Base-by-base conservation (phyloP, 2,888 invertebrate genomes). In the Ariolimax columbianus region DNA sequence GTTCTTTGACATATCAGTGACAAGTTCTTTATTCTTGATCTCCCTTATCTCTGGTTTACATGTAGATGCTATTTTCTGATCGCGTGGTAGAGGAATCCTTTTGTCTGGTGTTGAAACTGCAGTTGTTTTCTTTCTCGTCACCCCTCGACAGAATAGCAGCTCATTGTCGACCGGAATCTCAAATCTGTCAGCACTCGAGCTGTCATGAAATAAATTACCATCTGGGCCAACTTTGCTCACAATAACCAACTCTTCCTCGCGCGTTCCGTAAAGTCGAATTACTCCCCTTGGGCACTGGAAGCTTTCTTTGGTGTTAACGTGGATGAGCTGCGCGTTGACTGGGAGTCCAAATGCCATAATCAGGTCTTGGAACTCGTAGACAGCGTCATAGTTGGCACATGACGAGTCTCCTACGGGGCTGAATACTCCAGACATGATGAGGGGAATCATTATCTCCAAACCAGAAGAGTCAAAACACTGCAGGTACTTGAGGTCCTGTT, bases 351-450 rank as follows among this genome's bases (percentile, higher is more conserved):
- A 92, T 1, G 92, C 91, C 87, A 89, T 89, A 55, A 92, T 90
- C 30, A 92, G 87, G 86, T 92, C 92, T 81, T 91, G 90, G 11
- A 92, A 87, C 77, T 90, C 91, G 86, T 92, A 92, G n/a, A 92
- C 92, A 19, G 92, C 91, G 84, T 92, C 92, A 86, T 90, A 91
- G 79, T 91, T 92, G 47, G 89, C 88, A 51, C 87, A 86, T 4
- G 89, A 84, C 7, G 89, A 87, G 77, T 92, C 91, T 3, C 92
- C 92, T 23, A 92, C 90, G 2, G 92, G 92, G 88, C 92, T 92
- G 86, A 92, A 92, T 14, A 92, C 90, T 2, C 92, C 92, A 0
- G 91, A 90, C 91, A 91, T 91, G 68, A 92, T 91, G n/a, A 92
- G 86, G 38, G 92, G 92, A 43, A 92, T 89, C 92, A 92, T 92